These are phyloP conservation scores for Euura lappo DNA, from an alignment of 1,140 invertebrate genomes.

Conservation along the genomic window DNA sequence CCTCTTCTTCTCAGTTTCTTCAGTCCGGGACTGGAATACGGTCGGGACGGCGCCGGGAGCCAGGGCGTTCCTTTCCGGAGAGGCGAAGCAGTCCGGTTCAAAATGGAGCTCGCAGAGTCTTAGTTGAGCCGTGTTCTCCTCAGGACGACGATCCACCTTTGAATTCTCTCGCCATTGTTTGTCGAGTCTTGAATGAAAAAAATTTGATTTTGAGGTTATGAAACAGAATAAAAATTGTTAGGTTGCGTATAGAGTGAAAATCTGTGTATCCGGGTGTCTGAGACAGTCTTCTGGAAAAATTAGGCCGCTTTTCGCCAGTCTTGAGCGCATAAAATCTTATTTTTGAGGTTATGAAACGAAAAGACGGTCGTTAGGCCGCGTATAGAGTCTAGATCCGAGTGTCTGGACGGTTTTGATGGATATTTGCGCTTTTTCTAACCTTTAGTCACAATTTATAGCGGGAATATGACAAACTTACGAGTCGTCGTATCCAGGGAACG, in stretches of 20 bases:
- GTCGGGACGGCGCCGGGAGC: constrained; percentile 30
- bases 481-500: constrained; percentile 29
- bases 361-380: not conserved
- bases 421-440: not conserved
- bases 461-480: constrained; percentile 24
- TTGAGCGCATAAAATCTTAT: too few relatives aligned
- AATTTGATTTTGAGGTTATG: not conserved
- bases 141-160: constrained; percentile 10
- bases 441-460: not conserved
- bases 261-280: too few relatives aligned
- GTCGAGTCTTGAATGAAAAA: constrained; percentile 20
- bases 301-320: too few relatives aligned
- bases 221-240: not conserved
- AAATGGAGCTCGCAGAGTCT: constrained; percentile 38
- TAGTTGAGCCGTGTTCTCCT: not conserved
- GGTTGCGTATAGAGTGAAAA: not conserved
- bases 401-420: not conserved
- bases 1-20: not conserved
- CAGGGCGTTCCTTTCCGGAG: constrained; percentile 15
- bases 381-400: not conserved
- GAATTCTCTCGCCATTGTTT: constrained; percentile 31
- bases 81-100: constrained; percentile 24
- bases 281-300: not conserved
- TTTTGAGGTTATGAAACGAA: not conserved
- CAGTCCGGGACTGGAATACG: constrained; percentile 13